phyloP scores from a whole-genome alignment of 2,113 vertebrate species.

The Pterocles burchelli region DNA sequence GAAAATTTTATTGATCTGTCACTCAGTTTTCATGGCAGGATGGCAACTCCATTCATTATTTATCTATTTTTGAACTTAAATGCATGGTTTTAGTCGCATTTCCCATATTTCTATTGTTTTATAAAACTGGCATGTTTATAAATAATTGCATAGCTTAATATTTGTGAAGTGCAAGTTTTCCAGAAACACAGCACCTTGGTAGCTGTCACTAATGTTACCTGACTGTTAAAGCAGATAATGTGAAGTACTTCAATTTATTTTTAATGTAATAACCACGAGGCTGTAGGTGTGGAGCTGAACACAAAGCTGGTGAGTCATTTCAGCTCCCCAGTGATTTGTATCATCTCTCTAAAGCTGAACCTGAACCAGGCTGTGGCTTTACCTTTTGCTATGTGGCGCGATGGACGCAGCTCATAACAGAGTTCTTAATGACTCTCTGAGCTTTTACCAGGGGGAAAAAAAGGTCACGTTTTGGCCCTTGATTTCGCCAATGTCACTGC shows the following conservation, averaged over 20 bases:
- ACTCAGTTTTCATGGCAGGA: background rate
- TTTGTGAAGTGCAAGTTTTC: background rate
- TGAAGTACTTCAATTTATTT: constrained; percentile 5
- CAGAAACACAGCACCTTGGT: background rate
- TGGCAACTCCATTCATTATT: background rate
- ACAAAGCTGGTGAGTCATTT: background rate
- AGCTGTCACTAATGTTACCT: background rate
- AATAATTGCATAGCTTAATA: background rate
- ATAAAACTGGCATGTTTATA: constrained; percentile 10
- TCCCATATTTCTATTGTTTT: background rate
- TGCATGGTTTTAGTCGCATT: background rate
- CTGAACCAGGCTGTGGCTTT: background rate
- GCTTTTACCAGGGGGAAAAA: background rate
- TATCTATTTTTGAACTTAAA: constrained; percentile 8
- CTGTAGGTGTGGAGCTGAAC: constrained; percentile 2
- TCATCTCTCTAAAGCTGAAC: background rate
- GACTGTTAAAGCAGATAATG: background rate
- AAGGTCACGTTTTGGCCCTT: background rate
- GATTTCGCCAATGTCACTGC: background rate
- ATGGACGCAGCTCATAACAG: background rate
- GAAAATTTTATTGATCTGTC: constrained; percentile 7
- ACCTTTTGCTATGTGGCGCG: background rate
- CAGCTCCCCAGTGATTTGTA: background rate
- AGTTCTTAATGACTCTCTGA: background rate
- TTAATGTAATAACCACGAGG: background rate